Evolutionary conservation across 2,797 vertebrate species (phyloP).

Genomic region (Schizopygopsis malacanthus): DNA sequence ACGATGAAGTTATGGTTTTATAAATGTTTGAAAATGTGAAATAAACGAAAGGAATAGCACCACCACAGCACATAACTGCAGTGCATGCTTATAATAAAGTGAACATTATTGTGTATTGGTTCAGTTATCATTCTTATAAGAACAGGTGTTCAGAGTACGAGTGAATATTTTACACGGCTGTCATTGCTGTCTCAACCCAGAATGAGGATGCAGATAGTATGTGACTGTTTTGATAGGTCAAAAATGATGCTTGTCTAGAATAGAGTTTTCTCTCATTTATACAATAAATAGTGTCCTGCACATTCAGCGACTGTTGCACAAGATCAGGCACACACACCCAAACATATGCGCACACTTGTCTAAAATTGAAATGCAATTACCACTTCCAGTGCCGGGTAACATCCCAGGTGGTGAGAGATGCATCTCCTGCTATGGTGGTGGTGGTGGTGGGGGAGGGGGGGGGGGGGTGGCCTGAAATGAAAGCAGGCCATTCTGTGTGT

Average conservation of each 20-base stretch:
- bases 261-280: neutral
- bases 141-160: neutral
- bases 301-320: neutral
- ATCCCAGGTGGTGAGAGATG: constrained; percentile 61
- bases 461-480: constrained; percentile 57
- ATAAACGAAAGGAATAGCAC: neutral
- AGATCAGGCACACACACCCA: constrained; percentile 24
- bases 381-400: constrained; percentile 58
- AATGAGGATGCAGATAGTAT: neutral
- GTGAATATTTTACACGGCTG: neutral
- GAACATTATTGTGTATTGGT: neutral
- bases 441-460: constrained; percentile 47
- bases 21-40: neutral
- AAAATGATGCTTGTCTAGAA: neutral
- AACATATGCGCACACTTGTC: constrained; percentile 21
- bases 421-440: constrained; percentile 51
- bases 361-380: constrained; percentile 65
- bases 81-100: neutral
- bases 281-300: neutral
- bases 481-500: constrained; percentile 55
- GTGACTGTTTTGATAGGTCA: constrained; percentile 1
- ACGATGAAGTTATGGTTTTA: neutral
- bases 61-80: neutral
- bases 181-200: neutral
- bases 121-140: neutral